A percentile compares a stretch with the other conserved stretches of the same genome.
phyloP scores from a whole-genome alignment of 92 coral and sea anemone genomes.

The Paragorgia papillata region DNA sequence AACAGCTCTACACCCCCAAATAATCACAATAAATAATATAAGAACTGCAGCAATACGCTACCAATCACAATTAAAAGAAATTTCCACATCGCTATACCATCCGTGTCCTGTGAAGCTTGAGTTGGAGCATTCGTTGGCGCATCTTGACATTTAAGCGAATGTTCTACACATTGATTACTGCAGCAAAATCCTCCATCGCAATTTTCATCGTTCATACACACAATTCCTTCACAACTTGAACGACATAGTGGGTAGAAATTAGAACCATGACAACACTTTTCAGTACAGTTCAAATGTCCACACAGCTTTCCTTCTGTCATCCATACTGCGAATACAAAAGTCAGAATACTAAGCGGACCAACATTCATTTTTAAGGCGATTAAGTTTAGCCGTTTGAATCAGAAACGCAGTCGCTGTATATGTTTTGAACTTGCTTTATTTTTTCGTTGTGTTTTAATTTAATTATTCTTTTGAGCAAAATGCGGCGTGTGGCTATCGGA shows the following conservation, averaged over 20 bases:
- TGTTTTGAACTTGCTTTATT: background rate
- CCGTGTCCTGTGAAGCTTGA: background rate
- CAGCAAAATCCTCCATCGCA: conserved; percentile 40
- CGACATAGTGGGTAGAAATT: conserved; percentile 31
- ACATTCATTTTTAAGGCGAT: background rate
- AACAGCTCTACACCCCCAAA: conserved; percentile 24
- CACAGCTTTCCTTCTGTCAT: background rate
- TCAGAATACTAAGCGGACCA: background rate
- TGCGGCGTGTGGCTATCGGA: no score
- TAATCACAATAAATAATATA: conserved; percentile 5
- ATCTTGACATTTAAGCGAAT: conserved; percentile 3
- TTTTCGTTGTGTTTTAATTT: no score
- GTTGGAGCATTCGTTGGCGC: background rate
- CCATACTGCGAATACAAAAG: background rate
- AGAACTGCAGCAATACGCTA: conserved; percentile 2
- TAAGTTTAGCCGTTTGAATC: no score
- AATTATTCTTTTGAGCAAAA: no score
- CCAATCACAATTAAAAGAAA: conserved; percentile 14
- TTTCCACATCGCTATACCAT: conserved; percentile 17
- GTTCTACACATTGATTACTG: conserved; percentile 3
- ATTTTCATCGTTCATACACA: conserved; percentile 13
- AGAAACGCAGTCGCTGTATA: background rate
- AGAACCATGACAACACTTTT: conserved; percentile 29
- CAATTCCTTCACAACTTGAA: conserved; percentile 14
- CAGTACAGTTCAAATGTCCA: background rate